These are phyloP conservation scores for Catocala sponsa DNA, from an alignment of 2,888 invertebrate species.

Conservation along the genomic window DNA sequence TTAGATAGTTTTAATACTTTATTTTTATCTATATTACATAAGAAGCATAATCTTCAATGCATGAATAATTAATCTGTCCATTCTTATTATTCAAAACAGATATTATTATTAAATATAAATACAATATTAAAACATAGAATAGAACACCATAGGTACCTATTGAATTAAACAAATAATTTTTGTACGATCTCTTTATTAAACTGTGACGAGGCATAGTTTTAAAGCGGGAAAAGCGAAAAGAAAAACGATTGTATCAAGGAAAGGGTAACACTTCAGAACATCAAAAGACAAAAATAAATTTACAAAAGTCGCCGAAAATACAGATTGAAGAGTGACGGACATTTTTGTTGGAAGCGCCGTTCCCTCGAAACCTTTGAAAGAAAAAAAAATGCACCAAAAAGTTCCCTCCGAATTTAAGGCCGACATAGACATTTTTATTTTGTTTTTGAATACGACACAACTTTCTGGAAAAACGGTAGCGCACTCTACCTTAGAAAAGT, in stretches of 20 bases:
- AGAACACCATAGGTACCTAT: too few relatives aligned
- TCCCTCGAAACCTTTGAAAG: constrained; percentile 59
- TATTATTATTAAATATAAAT: too few relatives aligned
- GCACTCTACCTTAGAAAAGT: neutral
- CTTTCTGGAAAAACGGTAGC: constrained; percentile 18
- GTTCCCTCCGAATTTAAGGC: constrained; percentile 41
- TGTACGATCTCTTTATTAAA: too few relatives aligned
- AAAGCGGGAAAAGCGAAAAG: constrained; percentile 64
- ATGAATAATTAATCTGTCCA: too few relatives aligned
- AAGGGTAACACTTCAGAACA: constrained; percentile 67
- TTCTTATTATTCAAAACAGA: too few relatives aligned
- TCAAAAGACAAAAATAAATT: constrained; percentile 68
- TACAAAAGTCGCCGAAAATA: constrained; percentile 55
- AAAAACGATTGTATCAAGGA: constrained; percentile 52
- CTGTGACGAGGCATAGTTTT: neutral
- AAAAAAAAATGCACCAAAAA: constrained; percentile 53
- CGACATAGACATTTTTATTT: constrained; percentile 28
- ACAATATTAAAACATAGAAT: too few relatives aligned
- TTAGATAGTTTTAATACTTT: too few relatives aligned
- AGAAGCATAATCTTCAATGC: too few relatives aligned
- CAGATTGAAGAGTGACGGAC: constrained; percentile 54
- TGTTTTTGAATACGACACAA: constrained; percentile 30
- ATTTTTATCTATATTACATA: too few relatives aligned
- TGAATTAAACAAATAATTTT: too few relatives aligned
- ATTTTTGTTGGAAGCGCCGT: constrained; percentile 62